Conservation (phyloP, 2,888 invertebrate species). For the Deroplatys truncata region DNA sequence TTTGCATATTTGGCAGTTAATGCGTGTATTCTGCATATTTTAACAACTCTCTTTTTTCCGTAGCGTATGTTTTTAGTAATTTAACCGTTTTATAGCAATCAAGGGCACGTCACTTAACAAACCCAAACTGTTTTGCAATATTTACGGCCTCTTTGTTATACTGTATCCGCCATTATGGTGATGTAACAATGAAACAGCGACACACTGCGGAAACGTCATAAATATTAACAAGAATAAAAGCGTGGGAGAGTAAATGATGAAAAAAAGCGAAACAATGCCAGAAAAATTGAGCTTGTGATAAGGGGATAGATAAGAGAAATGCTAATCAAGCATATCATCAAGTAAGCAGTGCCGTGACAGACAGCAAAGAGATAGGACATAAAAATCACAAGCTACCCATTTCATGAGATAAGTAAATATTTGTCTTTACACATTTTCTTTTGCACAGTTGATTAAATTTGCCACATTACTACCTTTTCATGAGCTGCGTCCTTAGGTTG, state of each 20-base stretch:
- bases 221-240: background rate
- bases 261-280: background rate
- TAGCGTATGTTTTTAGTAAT: background rate
- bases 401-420: background rate
- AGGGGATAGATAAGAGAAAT: background rate
- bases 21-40: background rate
- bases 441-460: background rate
- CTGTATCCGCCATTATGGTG: background rate
- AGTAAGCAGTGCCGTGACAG: background rate
- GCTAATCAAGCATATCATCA: background rate
- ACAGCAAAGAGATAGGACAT: background rate
- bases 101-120: background rate
- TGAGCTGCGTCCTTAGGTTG: background rate
- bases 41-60: background rate
- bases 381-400: background rate
- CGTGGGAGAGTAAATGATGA: background rate
- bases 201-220: background rate
- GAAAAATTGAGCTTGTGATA: background rate
- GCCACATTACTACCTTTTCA: background rate
- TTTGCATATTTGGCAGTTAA: background rate
- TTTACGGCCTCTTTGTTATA: background rate
- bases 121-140: background rate
- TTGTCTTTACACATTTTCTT: background rate
- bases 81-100: background rate
- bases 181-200: background rate